phyloP scores from a whole-genome alignment of 2,888 invertebrate genomes.

The Drosophila phalerata region DNA sequence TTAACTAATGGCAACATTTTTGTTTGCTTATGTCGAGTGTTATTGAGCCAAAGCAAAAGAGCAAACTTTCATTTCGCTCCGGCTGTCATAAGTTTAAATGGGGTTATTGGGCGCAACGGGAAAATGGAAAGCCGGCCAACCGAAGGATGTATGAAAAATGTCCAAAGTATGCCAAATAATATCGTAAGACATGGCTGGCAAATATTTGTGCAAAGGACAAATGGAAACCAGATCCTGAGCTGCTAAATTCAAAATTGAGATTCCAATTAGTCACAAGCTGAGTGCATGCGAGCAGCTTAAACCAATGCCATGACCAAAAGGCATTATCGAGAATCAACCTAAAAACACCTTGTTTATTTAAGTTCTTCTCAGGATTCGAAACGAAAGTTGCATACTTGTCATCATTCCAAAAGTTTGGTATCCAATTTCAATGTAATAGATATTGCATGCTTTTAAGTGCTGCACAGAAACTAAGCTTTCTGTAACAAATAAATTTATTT shows the following conservation, averaged over 20 bases:
- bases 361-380: neutral
- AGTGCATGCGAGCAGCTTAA: conserved; percentile 12
- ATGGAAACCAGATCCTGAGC: conserved; percentile 20
- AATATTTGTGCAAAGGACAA: conserved; percentile 39
- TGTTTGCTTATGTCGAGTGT: conserved; percentile 66
- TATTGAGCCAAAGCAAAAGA: conserved; percentile 65
- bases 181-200: conserved; percentile 25
- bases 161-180: conserved; percentile 37
- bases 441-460: conserved; percentile 4
- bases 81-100: conserved; percentile 75
- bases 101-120: conserved; percentile 53
- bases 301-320: neutral
- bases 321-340: neutral
- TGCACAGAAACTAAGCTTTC: neutral
- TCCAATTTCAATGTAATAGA: neutral
- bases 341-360: neutral
- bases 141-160: conserved; percentile 45
- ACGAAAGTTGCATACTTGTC: neutral
- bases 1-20: conserved; percentile 70
- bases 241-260: conserved; percentile 11
- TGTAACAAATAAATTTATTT: neutral
- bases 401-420: neutral
- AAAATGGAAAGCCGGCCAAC: conserved; percentile 1
- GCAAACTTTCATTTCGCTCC: conserved; percentile 72
- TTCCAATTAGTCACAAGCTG: conserved; percentile 17